phyloP scores from a whole-genome alignment of 2,888 invertebrate species.

The Meiosimyza platycephala region DNA sequence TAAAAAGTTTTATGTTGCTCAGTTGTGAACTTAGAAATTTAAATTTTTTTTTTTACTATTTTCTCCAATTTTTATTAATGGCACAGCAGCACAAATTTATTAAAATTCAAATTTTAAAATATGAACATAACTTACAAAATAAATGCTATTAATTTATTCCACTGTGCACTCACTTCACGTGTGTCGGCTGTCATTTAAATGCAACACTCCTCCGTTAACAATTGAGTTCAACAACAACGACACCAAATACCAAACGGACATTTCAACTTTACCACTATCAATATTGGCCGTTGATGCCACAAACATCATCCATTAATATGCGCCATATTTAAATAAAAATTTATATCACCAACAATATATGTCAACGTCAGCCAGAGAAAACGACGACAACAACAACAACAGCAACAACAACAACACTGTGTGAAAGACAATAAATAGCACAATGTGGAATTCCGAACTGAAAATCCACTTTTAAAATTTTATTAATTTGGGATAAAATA shows the following conservation, averaged over 20 bases:
- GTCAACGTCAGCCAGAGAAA: constrained; percentile 27
- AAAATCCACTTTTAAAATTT: constrained; percentile 22
- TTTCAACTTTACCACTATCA: not conserved
- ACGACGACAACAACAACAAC: not conserved
- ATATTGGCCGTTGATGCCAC: constrained; percentile 1
- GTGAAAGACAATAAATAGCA: too few species aligned
- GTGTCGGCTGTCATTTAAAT: not conserved
- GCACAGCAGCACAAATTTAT: too few species aligned
- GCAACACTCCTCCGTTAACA: not conserved
- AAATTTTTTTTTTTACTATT: too few species aligned
- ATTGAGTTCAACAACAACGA: constrained; percentile 7
- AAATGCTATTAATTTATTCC: too few species aligned
- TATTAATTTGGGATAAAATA: constrained; percentile 23
- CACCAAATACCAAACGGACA: not conserved
- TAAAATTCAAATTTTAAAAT: too few species aligned
- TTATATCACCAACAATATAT: constrained; percentile 25
- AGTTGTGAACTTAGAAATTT: too few species aligned
- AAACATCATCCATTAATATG: constrained; percentile 23
- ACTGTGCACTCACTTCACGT: too few species aligned
- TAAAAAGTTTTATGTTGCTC: too few species aligned
- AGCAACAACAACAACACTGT: not conserved
- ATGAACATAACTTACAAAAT: too few species aligned
- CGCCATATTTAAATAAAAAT: constrained; percentile 11
- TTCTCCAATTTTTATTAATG: too few species aligned
- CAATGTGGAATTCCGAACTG: not conserved